Evolutionary conservation across 2,797 vertebrate genomes (phyloP), one percentile per base, ranked within the genome.

Genomic region (Sparus aurata): DNA sequence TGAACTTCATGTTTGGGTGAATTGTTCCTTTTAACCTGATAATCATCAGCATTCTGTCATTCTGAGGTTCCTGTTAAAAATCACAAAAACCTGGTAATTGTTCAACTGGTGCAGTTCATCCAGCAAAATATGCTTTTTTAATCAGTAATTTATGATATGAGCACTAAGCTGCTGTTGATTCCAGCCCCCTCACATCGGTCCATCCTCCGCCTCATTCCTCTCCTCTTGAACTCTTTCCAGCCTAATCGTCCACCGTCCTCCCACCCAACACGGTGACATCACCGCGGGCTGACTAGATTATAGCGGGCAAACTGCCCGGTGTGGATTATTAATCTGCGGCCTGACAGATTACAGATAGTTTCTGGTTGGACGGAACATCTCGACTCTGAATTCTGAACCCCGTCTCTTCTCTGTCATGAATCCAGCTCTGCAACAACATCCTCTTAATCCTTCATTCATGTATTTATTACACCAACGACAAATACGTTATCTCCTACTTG

Each of bases 321-420:
- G 73, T 9, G 57, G 85, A 91, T 90, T 91, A 89, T 80, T 69
- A 58, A 83, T 85, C 73, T 79, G 52, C 52, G 79, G 61, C 80
- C 78, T 77, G 38, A 49, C 79, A 82, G 85, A 87, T 90, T 89
- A 87, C 74, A 71, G 57, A 58, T 69, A 43, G 69, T 67, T 75
- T 78, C 8, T 50, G 38, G 15, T 49, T 49, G 25, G 18, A 64
- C 3, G 7, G 49, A 80, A 73, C 50, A 53, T 82, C 38, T 50
- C 15, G 0, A 25, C 69, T 69, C 53, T 41, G 58, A n/a, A 49
- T 46, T 61, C 17, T 27, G 53, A 68, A 52, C 1, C 18, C 20
- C 18, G 45, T 52, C 7, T 27, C 15, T 5, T 49, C 49, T 20
- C 46, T 2, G 38, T 54, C n/a, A 34, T 18, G 17, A 50, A 30